Evolutionary conservation across 2,113 vertebrate genomes (phyloP).

Genomic region (Aegotheles bennettii): DNA sequence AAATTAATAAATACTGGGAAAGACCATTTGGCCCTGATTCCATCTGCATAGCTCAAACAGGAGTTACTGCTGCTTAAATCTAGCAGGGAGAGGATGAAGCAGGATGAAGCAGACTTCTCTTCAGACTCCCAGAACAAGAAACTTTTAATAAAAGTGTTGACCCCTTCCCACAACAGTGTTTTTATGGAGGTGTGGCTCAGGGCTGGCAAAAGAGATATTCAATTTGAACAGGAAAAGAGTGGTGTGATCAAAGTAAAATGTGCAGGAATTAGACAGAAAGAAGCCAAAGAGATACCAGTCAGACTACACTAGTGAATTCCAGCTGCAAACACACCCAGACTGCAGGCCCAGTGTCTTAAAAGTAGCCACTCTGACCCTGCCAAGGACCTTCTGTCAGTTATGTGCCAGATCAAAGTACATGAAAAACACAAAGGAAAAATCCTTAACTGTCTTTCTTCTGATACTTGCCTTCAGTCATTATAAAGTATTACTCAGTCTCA

Average conservation of each 20-base stretch:
- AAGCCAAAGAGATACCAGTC: not conserved
- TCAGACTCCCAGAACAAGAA: not conserved
- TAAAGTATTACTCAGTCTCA: not conserved
- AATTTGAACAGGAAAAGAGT: not conserved
- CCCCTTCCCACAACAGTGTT: not conserved
- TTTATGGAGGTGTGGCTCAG: not conserved
- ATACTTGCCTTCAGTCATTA: not conserved
- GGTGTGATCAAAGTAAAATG: not conserved
- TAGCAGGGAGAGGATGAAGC: not conserved
- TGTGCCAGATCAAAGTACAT: not conserved
- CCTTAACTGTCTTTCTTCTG: not conserved
- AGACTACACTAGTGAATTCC: not conserved
- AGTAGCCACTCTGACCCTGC: not conserved
- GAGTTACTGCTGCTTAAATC: not conserved
- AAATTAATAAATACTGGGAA: not conserved
- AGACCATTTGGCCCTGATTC: not conserved
- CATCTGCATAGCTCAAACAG: not conserved
- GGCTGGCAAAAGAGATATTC: not conserved
- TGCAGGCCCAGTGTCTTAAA: not conserved
- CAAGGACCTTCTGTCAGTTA: not conserved
- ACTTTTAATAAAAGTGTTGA: not conserved
- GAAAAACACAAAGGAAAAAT: not conserved
- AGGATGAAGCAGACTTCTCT: not conserved
- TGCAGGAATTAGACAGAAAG: not conserved
- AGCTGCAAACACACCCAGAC: not conserved